Evolutionary conservation across 2,113 vertebrate genomes (phyloP), one percentile per base, ranked within the genome.

Genomic region (Ailurus styani): DNA sequence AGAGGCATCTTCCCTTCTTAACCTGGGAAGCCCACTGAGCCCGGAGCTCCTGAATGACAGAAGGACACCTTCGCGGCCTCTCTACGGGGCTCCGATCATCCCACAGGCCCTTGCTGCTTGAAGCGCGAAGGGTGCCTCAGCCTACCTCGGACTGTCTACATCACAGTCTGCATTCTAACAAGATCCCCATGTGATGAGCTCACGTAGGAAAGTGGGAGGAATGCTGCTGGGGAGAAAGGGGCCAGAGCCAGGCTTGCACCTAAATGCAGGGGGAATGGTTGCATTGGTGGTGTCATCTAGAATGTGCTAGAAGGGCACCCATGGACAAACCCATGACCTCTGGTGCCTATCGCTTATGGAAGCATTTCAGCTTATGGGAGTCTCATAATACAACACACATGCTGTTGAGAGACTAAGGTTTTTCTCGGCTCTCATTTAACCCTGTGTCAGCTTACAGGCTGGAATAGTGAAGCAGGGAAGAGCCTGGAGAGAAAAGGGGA

Each of bases 1-100:
- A 93, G 13, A 57, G n/a, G 88, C 17, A 37, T 64, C 93, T 52
- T 86, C 50, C 57, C 25, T 85, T 97, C 96, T 82, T 84, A 79
- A 90, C 45, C 73, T 25, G 29, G 20, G 72, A 57, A 91, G 40
- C n/a, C 7, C 57, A 52, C 81, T 4, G 29, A 93, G 31, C 34
- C 84, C 73, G 15, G n/a, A 82, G 84, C 20, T 79, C 54, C 14
- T 11, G 2, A 66, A 54, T 5, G 27, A 54, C 20, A 45, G 27
- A 60, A 27, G 1, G 20, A 68, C n/a, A 15, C 21, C 77, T 34
- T 45, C 1, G 0, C 60, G 0, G 10, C 52, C 7, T 25, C 8
- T 84, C 57, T 2, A 1, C 18, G 45, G 17, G 17, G 20, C 12
- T 91, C 89, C 82, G 13, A 1, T 72, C 55, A 34, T 81, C 40